These are phyloP conservation scores for Chloromyia formosa DNA, from an alignment of 2,888 invertebrate species.

Conservation along the genomic window DNA sequence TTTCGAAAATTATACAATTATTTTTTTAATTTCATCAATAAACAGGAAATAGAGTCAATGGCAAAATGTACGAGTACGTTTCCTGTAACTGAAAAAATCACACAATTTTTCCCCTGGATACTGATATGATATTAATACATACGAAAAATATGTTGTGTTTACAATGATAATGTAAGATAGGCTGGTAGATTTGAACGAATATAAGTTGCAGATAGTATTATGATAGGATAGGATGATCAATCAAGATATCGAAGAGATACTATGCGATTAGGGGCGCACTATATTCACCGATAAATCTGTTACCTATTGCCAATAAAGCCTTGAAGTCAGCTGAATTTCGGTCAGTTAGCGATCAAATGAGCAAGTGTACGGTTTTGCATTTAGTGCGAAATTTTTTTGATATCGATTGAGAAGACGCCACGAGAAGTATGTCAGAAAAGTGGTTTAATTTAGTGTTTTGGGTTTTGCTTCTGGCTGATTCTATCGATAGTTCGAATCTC, in stretches of 20 bases:
- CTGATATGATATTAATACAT: no score
- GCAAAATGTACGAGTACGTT: no score
- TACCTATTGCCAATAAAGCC: constrained; percentile 14
- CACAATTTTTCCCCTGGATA: no score
- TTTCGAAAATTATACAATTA: no score
- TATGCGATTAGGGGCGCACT: background rate
- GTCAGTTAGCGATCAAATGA: background rate
- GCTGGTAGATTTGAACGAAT: no score
- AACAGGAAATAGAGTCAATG: no score
- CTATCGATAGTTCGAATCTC: background rate
- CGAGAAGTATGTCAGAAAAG: background rate
- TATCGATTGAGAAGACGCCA: background rate
- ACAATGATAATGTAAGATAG: constrained; percentile 2
- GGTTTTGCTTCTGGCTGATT: background rate
- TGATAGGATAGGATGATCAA: constrained; percentile 12
- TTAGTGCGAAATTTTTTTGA: background rate
- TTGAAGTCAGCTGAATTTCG: background rate
- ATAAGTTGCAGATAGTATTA: no score
- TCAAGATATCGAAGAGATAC: constrained; percentile 21
- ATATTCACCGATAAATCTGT: background rate
- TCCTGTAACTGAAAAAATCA: no score
- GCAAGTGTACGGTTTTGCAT: background rate
- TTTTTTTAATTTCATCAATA: no score
- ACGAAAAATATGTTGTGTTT: constrained; percentile 13
- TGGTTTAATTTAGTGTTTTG: background rate